Base-by-base conservation (phyloP, 1,140 invertebrate species). In the Penaeus indicus region DNA sequence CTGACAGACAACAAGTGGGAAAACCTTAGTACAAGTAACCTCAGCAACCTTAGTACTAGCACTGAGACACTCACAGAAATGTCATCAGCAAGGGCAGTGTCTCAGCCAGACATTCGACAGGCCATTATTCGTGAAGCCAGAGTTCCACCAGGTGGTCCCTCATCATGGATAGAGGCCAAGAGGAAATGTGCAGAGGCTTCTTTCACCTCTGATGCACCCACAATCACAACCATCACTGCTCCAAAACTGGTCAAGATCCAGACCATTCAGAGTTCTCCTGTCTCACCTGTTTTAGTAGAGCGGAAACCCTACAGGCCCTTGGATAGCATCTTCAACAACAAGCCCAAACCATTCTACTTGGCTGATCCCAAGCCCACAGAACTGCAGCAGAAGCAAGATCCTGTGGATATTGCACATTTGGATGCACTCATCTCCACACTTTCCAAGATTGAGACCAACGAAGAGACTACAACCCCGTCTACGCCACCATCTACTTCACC, bases 41-140 rank as follows among this genome's bases (percentile, higher is more conserved):
- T 88, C 18, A 88, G 86, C 38, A 88, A 83, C 22, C 63, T 88
- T 16, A 88, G 86, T 32, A 90, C 90, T 22, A 91, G 91, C 81
- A 91, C 91, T 19, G 91, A 91, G 75, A 91, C 91, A 4, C 89
- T 91, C 1, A 91, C 91, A 4, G 84, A 90, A 27, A 47, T 85
- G 69, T 84, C 89, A 21, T 89, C 88, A 27, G 78, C 85, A 25
- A 86, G 89, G 77, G 90, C 90, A 38, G 81, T 90, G 42, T 89
- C 91, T 63, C 88, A 90, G 77, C 89, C 90, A 67, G 86, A 91
- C 61, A 91, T 89, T 22, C 83, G 90, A 8, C 86, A 84, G 25
- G 86, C 89, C 19, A 87, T 91, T 72, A 87, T 90, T 47, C 89
- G 88, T 18, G 90, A 90, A 78, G 86, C 91, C 38, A 60, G 91